Percentiles rank a stretch among this genome's conserved stretches.
phyloP scores from a whole-genome alignment of 2,888 invertebrate genomes.

The Chymomyza procnemis region DNA sequence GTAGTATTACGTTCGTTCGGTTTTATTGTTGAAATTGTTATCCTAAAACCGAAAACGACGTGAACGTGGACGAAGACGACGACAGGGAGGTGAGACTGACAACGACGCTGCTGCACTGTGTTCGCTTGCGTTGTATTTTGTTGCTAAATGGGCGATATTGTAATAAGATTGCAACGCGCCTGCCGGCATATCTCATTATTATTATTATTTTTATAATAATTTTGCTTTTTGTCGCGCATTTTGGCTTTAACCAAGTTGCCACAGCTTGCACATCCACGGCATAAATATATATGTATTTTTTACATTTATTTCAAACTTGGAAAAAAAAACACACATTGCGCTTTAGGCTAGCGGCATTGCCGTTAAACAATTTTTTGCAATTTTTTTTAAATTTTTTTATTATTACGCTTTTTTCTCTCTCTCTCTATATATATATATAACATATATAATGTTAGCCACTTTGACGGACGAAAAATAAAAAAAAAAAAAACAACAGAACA shows the following conservation, averaged over 20 bases:
- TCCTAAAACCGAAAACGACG: no score
- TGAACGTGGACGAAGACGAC: no score
- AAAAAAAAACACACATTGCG: neutral
- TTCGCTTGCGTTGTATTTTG: no score
- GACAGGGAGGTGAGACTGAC: no score
- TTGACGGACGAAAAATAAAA: neutral
- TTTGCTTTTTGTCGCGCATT: neutral
- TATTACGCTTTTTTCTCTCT: no score
- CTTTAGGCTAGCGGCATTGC: neutral
- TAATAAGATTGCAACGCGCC: no score
- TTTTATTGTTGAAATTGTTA: no score
- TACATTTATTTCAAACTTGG: neutral
- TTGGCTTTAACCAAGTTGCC: neutral
- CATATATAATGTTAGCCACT: no score
- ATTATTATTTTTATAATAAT: no score
- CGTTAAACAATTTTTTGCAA: neutral
- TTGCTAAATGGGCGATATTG: no score
- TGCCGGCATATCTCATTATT: neutral
- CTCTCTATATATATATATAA: no score
- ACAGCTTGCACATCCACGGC: neutral
- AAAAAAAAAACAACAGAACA: neutral
- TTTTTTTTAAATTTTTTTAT: constrained; percentile 4
- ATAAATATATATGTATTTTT: neutral
- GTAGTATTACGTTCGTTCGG: neutral
- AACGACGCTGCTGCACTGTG: no score